Base-by-base conservation (phyloP, 2,113 vertebrate species). In the Thryonomys swinderianus region DNA sequence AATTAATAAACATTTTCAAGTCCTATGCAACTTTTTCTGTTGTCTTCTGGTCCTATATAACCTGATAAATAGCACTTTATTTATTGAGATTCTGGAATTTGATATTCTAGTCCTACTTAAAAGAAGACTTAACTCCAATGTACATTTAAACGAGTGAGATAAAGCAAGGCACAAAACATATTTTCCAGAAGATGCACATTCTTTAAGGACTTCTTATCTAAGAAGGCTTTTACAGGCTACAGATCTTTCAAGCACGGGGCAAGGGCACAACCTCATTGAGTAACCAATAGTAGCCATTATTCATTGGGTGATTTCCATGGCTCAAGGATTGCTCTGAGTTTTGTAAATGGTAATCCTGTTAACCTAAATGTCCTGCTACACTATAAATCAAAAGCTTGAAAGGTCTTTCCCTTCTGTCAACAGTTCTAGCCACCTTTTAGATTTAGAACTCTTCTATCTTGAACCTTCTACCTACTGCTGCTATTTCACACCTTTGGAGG, bases 1-100 rank as follows among this genome's bases (percentile, higher is more conserved):
- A 32, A 96, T 48, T 86, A 37, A 48, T 30, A 78, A 17, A 45
- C 10, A 37, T 71, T 92, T 90, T 59, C 48, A 90, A 59, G 32
- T 78, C 32, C 30, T 55, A 79, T 67, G 1, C 85, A 85, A 90
- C 51, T 62, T 53, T 61, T 90, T 94, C 61, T 87, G 32, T 32
- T 78, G 37, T 55, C 18, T 93, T 80, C 93, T 81, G 55, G n/a
- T 85, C 40, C 17, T 85, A 69, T 69, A 17, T 81, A 80, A 61
- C 69, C 59, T 90, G 76, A 51, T 64, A 86, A 91, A 88, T 17
- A 94, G 51, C 14, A 55, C 51, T 16, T 74, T 57, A 62, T 53
- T 40, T 90, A 42, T 14, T 67, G 40, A 79, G 82, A 90, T 84
- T 96, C 48, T 92, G 23, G 40, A 94, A 78, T 57, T 83, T 87